phyloP scores from a whole-genome alignment of 2,888 invertebrate genomes.

The Polymixis lichenea region DNA sequence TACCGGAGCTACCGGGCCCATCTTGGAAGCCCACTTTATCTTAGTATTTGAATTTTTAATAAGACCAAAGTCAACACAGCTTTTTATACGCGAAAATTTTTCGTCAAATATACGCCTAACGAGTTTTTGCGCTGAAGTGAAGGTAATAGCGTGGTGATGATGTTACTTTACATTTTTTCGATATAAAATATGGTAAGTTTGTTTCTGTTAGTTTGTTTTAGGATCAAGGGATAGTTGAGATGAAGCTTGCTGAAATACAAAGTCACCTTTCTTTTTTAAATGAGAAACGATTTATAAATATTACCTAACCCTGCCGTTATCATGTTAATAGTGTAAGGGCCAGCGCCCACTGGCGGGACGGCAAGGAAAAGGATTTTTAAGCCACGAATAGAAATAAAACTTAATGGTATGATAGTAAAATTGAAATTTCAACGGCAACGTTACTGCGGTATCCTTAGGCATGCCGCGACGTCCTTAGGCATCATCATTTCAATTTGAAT shows the following conservation, averaged over 20 bases:
- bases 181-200: conserved; percentile 61
- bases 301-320: neutral
- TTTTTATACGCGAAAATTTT: conserved; percentile 70
- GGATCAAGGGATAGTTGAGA: conserved; percentile 1
- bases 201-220: conserved; percentile 22
- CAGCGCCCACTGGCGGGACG: no score
- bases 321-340: conserved; percentile 5
- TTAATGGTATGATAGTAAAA: no score
- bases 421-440: no score
- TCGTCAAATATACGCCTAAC: conserved; percentile 73
- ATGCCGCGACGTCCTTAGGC: no score
- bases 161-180: conserved; percentile 65
- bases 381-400: no score
- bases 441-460: no score
- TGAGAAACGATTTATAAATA: neutral
- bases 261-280: neutral
- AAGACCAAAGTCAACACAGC: conserved; percentile 69
- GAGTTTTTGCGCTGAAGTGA: conserved; percentile 64
- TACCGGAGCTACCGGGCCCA: conserved; percentile 69
- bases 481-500: no score
- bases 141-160: conserved; percentile 71
- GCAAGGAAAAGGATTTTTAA: no score
- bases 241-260: neutral
- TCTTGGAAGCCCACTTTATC: conserved; percentile 67
- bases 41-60: conserved; percentile 80